Base-by-base conservation (phyloP, 2,888 invertebrate species). In the Octonoba sinensis region DNA sequence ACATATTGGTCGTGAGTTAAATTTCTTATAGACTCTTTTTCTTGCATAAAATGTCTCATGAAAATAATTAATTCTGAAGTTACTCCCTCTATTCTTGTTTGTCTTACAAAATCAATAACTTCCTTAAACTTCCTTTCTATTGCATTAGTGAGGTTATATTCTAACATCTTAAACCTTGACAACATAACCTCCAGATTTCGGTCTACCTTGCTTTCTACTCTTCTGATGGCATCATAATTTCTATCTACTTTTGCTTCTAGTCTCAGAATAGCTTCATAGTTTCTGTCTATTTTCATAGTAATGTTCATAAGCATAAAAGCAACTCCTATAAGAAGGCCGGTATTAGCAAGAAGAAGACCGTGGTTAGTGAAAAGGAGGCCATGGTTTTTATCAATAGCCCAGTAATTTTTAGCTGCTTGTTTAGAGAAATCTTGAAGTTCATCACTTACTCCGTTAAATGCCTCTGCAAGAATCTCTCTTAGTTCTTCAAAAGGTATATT, bases 1-100 rank as follows among this genome's bases (percentile, higher is more conserved):
- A 47, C 47, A 47, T 47, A 47, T 47, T 47, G 47, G 15, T 47
- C 47, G 15, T 47, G 47, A 47, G 47, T 47, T 47, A 47, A 47
- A 47, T 47, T 47, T 47, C 47, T 47, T 47, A 47, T 47, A 47
- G 47, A 47, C 47, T 47, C 47, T 47, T 47, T 47, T 47, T 47
- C 47, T 47, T 47, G 47, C 15, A 47, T 47, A 47, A 47, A 47
- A 47, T 47, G 47, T 15, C 47, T 47, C 11, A 47, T 47, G 15
- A 47, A 47, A 47, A 15, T 47, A 47, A 47, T 47, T 47, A 47
- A 47, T 47, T 47, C 47, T 47, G 47, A 47, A 47, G 47, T 15
- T 47, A 47, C 47, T 12, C 47, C 47, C 15, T 47, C 47, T 47
- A 47, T 47, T 47, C 47, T 47, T 47, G 47, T 47, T 47, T 47